These are phyloP conservation scores for Elegia similella DNA, from an alignment of 2,888 invertebrate species.

Conservation along the genomic window DNA sequence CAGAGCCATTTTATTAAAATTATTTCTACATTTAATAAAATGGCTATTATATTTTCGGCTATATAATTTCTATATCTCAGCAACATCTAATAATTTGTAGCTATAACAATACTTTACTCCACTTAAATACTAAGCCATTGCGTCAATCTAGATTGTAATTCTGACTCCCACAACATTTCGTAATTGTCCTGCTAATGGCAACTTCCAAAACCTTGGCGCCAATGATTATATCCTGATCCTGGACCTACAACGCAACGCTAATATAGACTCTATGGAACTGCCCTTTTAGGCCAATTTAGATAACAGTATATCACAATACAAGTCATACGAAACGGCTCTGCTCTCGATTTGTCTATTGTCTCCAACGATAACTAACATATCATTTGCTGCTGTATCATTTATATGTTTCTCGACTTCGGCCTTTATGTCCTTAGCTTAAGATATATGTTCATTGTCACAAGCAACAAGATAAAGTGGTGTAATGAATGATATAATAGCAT, in stretches of 20 bases:
- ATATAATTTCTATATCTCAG: too few species aligned
- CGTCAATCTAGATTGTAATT: conserved; percentile 41
- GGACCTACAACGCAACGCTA: conserved; percentile 20
- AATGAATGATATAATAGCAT: conserved; percentile 52
- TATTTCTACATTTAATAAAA: too few species aligned
- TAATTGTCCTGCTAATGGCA: conserved; percentile 38
- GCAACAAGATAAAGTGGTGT: conserved; percentile 27
- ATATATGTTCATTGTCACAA: conserved; percentile 19
- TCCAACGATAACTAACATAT: conserved; percentile 30
- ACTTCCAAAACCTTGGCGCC: conserved; percentile 50
- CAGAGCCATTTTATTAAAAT: too few species aligned
- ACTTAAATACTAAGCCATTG: conserved; percentile 36
- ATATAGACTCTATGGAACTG: conserved; percentile 30
- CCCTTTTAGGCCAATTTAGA: conserved; percentile 24
- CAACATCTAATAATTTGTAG: too few species aligned
- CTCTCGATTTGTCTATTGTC: conserved; percentile 58
- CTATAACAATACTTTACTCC: conserved; percentile 4
- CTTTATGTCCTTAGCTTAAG: conserved; percentile 36
- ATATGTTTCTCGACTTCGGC: conserved; percentile 33
- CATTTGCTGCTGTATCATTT: conserved; percentile 25
- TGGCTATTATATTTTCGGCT: too few species aligned
- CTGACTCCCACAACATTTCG: conserved; percentile 51
- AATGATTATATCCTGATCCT: conserved; percentile 43
- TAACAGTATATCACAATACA: conserved; percentile 24
- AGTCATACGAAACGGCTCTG: conserved; percentile 41